Evolutionary conservation across 1,140 invertebrate species (phyloP), one percentile per base, ranked within the genome.

Genomic region (Cataglyphis hispanica): DNA sequence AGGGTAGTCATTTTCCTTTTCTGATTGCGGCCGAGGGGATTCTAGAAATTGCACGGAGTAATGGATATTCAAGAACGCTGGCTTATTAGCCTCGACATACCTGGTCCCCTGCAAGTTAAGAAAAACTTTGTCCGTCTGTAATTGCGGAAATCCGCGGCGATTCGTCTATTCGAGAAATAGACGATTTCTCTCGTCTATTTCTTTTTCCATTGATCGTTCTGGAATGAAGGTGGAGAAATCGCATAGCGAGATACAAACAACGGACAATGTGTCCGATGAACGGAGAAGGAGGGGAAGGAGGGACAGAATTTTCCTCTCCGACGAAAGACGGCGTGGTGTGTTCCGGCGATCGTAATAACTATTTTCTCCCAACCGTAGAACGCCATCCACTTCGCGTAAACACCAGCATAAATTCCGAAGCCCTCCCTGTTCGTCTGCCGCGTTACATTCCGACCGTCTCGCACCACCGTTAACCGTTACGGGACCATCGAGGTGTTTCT

Each of bases 361-460:
- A 93, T 88, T 75, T 87, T 90, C 83, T 56, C 31, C 22, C 74
- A 31, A 75, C 40, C 46, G 7, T 31, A 50, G 50, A 66, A 63
- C 77, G 86, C 81, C 83, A 75, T 91, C 91, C 72, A 89, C 86
- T 88, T 56, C 67, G 84, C 86, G 90, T 92, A 93, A 94, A 94
- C 92, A 92, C 86, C 80, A 34, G 89, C 90, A 92, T 94, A 94
- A 94, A 94, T 94, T 93, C 89, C 80, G 64, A 72, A 90, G 76
- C 84, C 67, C 31, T 46, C 37, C 46, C 75, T 61, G 43, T 87
- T 40, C 31, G 46, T 61, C 67, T 6, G 2, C 56, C 63, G 43
- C 84, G 46, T 81, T 88, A 87, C 80, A 53, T 70, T 40, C 85
- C 77, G 72, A 27, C 90, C 86, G 53, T 90, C 75, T 78, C 63